These are phyloP conservation scores for Hippoglossus hippoglossus DNA, from an alignment of 2,797 vertebrate species.

Conservation along the genomic window DNA sequence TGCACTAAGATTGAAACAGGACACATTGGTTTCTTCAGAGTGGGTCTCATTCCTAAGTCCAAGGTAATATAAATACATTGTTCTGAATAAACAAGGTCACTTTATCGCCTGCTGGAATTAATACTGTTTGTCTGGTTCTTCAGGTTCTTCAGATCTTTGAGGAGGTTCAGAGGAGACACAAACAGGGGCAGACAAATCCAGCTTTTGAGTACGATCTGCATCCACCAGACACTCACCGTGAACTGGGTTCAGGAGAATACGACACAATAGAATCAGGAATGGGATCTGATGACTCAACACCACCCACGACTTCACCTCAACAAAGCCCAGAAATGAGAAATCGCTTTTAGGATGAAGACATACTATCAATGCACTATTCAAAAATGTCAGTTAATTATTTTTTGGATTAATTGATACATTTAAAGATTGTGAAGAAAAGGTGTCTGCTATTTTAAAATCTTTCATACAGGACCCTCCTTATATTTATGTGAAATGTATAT, in stretches of 20 bases:
- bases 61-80: constrained; percentile 79
- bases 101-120: not conserved
- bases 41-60: constrained; percentile 90
- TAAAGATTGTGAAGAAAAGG: too few species aligned
- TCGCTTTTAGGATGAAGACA: not conserved
- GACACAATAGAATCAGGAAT: constrained; percentile 4
- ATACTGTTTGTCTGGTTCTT: not conserved
- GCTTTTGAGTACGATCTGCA: constrained; percentile 73
- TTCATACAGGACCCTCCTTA: not conserved
- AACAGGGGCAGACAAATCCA: constrained; percentile 70
- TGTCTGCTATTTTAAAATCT: too few species aligned
- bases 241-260: not conserved
- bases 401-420: too few species aligned
- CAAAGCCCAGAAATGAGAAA: constrained; percentile 21
- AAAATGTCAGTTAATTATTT: too few species aligned
- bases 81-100: not conserved
- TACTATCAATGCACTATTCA: not conserved
- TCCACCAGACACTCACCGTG: constrained; percentile 19
- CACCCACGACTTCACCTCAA: constrained; percentile 6
- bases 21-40: constrained; percentile 90
- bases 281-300: constrained; percentile 27
- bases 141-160: constrained; percentile 92
- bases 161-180: constrained; percentile 84
- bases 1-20: constrained; percentile 91
- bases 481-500: not conserved